A percentile compares a stretch with the other conserved stretches of the same genome.
Conservation (phyloP, 2,797 vertebrate species). For the Esox lucius region DNA sequence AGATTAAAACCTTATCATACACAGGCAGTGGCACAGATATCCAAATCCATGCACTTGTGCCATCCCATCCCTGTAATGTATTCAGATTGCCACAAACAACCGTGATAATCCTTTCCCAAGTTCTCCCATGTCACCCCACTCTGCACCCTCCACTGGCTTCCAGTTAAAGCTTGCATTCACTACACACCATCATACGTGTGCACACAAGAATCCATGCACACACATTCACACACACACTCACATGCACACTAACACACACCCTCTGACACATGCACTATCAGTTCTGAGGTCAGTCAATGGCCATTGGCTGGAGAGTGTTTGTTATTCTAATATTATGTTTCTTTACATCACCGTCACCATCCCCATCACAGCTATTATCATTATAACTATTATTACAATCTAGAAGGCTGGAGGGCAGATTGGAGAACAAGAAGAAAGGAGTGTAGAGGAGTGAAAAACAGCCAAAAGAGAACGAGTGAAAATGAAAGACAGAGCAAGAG, state of each 20-base stretch:
- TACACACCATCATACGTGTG: conserved; percentile 10
- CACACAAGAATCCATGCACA: conserved; percentile 31
- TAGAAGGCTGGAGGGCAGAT: conserved; percentile 61
- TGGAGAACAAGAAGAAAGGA: conserved; percentile 37
- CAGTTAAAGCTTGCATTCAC: conserved; percentile 25
- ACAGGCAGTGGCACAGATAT: no score
- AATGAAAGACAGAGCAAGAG: conserved; percentile 57
- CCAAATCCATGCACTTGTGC: no score
- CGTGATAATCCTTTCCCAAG: no score
- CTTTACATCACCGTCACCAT: conserved; percentile 77
- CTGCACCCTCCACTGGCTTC: no score
- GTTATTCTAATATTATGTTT: conserved; percentile 86
- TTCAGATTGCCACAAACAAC: no score
- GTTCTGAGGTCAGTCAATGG: conserved; percentile 70
- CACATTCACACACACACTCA: conserved; percentile 36
- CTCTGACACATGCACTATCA: conserved; percentile 53
- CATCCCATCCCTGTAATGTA: no score
- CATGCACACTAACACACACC: conserved; percentile 71
- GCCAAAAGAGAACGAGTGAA: conserved; percentile 78
- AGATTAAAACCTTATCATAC: no score
- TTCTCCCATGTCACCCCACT: no score
- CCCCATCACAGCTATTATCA: conserved; percentile 77
- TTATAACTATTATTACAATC: conserved; percentile 82
- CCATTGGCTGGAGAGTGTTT: conserved; percentile 76
- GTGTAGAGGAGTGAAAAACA: conserved; percentile 6